These are phyloP conservation scores for Zhengitettix transpicula DNA, from an alignment of 2,888 invertebrate species.

Conservation along the genomic window DNA sequence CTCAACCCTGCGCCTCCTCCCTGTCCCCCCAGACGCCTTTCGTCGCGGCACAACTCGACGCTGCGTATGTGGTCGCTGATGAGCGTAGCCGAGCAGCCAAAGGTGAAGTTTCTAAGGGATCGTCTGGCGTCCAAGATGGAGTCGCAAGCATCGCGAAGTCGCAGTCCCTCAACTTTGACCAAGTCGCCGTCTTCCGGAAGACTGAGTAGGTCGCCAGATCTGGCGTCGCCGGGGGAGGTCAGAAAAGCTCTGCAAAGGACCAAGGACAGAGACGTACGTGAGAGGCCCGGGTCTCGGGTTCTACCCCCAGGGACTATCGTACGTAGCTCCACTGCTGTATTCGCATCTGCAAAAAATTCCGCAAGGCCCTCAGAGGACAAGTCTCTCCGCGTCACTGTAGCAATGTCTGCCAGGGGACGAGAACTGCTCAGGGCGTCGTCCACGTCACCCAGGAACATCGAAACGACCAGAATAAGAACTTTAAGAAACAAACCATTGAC, in stretches of 20 bases:
- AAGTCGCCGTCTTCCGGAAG: constrained; percentile 5
- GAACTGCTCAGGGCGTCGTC: constrained; percentile 17
- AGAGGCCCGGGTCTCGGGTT: constrained; percentile 12
- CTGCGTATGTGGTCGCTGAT: constrained; percentile 40
- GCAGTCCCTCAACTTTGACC: neutral
- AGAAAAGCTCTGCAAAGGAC: constrained; percentile 19
- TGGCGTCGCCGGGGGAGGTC: constrained; percentile 41
- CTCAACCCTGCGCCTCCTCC: constrained; percentile 32
- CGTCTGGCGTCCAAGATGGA: constrained; percentile 40
- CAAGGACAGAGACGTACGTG: constrained; percentile 1
- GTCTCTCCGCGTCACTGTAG: constrained; percentile 27
- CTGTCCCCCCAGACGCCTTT: constrained; percentile 56
- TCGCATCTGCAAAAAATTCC: constrained; percentile 21
- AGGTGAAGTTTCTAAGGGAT: constrained; percentile 40
- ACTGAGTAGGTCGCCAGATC: constrained; percentile 32
- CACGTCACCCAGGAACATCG: constrained; percentile 2
- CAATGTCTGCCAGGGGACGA: constrained; percentile 24
- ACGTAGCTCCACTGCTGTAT: constrained; percentile 26
- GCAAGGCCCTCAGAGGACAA: constrained; percentile 21
- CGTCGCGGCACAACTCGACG: constrained; percentile 55
- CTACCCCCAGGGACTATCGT: constrained; percentile 22
- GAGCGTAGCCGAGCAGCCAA: constrained; percentile 22
- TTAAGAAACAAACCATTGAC: constrained; percentile 7
- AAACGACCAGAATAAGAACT: constrained; percentile 2
- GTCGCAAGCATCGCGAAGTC: neutral